Percentiles rank a stretch among this genome's conserved stretches.
phyloP scores from a whole-genome alignment of 2,888 invertebrate species.

The Synanthedon tipuliformis region DNA sequence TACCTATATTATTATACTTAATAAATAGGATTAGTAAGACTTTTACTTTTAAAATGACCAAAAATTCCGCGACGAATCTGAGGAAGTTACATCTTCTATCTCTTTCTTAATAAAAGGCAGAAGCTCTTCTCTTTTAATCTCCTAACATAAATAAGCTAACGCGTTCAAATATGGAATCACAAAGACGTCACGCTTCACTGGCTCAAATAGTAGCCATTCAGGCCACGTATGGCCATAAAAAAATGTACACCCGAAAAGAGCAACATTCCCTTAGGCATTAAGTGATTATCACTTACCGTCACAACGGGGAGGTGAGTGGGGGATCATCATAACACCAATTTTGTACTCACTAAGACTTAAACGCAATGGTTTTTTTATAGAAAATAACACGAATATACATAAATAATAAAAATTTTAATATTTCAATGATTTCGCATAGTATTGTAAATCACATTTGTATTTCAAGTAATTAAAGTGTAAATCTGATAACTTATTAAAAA shows the following conservation, averaged over 20 bases:
- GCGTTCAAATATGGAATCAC: background rate
- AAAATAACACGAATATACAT: too few species aligned
- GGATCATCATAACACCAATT: background rate
- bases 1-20: too few species aligned
- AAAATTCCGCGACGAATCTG: background rate
- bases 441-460: too few species aligned
- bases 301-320: constrained; percentile 3
- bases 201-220: background rate
- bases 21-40: too few species aligned
- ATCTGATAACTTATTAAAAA: too few species aligned
- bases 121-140: background rate
- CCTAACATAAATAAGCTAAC: background rate
- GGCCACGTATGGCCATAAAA: constrained; percentile 4
- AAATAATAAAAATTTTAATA: too few species aligned
- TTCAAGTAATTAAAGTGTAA: too few species aligned
- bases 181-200: constrained; percentile 1
- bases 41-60: background rate
- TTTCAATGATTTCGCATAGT: too few species aligned
- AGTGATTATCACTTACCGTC: constrained; percentile 8
- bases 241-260: constrained; percentile 5
- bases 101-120: background rate
- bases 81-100: background rate
- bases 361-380: background rate
- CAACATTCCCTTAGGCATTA: constrained; percentile 3
- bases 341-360: background rate